A percentile compares a stretch with the other conserved stretches of the same genome.
Evolutionary conservation across 2,113 vertebrate species (phyloP).

Genomic region (Semnornis frantzii): DNA sequence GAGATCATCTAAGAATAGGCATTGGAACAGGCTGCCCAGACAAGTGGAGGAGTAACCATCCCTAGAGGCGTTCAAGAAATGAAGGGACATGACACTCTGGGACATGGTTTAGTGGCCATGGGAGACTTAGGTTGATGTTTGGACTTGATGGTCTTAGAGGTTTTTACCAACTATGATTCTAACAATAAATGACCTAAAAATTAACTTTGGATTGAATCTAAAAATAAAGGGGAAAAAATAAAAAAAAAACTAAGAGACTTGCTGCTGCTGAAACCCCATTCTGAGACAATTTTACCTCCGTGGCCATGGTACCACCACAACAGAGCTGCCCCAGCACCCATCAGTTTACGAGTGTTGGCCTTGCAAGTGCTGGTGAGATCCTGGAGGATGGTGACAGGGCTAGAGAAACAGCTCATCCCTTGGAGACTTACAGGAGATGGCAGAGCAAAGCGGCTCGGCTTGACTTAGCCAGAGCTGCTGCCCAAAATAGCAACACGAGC

Average conservation of each 20-base stretch:
- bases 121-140: no score
- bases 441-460: neutral
- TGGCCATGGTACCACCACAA: accelerated
- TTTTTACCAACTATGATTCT: no score
- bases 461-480: neutral
- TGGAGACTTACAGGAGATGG: neutral
- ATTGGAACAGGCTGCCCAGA: no score
- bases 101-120: no score
- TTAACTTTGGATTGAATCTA: neutral
- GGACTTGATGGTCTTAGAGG: no score
- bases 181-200: neutral
- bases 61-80: no score
- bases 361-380: neutral
- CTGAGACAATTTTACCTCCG: accelerated
- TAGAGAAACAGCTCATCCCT: neutral
- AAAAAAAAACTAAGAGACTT: no score
- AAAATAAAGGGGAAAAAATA: neutral
- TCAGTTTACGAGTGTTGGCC: accelerated
- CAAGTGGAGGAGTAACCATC: no score
- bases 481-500: neutral
- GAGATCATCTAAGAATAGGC: neutral
- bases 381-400: neutral
- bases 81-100: no score
- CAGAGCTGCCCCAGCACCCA: neutral
- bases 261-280: no score